Evolutionary conservation across 2,113 vertebrate genomes (phyloP).

Genomic region (Aleadryas rufinucha): DNA sequence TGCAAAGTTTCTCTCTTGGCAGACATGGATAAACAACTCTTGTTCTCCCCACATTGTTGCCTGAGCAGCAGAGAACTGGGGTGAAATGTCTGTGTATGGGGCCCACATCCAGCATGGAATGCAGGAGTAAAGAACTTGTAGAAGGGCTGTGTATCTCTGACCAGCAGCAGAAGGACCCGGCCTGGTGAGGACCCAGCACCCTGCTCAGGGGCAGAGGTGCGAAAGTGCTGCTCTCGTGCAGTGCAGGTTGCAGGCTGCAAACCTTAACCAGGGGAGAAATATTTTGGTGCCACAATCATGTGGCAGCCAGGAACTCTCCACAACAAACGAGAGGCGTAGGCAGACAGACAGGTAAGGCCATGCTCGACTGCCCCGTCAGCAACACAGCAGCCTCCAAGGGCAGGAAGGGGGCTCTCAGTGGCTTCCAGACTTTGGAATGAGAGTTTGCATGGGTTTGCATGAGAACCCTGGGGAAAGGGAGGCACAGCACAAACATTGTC

Average conservation of each 20-base stretch:
- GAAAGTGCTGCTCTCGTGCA: background rate
- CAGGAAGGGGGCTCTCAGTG: background rate
- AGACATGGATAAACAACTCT: background rate
- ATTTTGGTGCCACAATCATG: background rate
- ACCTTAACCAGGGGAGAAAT: background rate
- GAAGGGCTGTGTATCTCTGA: background rate
- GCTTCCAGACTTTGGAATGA: background rate
- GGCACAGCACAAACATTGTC: background rate
- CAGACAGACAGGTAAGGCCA: background rate
- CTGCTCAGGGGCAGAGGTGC: background rate
- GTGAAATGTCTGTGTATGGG: fast-evolving
- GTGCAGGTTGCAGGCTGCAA: background rate
- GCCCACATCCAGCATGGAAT: background rate
- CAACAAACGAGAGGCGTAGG: background rate
- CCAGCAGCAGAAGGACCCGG: background rate
- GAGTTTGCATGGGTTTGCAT: no score
- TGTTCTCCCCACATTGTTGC: background rate
- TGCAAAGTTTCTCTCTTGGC: background rate
- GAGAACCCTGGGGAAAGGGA: background rate
- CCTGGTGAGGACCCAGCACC: background rate
- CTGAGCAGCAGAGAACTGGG: background rate
- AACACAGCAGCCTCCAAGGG: background rate
- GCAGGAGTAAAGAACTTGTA: background rate
- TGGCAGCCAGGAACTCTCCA: background rate
- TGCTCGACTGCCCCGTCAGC: background rate